Base-by-base conservation (phyloP, 2,888 invertebrate species). In the Drosophila falleni region DNA sequence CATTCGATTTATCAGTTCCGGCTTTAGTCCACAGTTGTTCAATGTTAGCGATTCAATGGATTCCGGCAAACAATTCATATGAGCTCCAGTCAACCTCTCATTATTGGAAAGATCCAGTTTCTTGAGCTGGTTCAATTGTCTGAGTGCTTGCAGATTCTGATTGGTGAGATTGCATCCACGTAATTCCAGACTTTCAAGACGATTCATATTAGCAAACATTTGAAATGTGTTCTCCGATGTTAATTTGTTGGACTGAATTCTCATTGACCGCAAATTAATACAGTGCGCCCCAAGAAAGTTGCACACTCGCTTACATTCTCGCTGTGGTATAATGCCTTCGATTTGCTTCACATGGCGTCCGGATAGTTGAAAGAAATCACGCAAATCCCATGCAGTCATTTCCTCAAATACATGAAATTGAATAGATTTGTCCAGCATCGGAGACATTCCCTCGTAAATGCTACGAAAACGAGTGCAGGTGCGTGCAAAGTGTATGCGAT, bases 401-500 rank as follows among this genome's bases (percentile, higher is more conserved):
- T 10, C 9, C 1, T 31, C 16, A 1, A 86, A 69, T 0, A 47
- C 5, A 0, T 23, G 5, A 4, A 75, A 59, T 5, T 66, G 35
- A 0, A 85, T 5, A 0, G 8, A 19, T 41, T 58, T 69, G 33
- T 89, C 71, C 15, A 80, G 16, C 0, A 50, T 11, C 15, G 62
- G 61, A 1, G 85, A 58, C 4, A 61, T 11, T n/a, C 41, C 39
- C n/a, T 62, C 29, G 13, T 90, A 83, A 3, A 83, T 19, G 0
- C 53, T 44, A 0, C 67, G 59, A 9, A 89, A 79, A 13, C 89
- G 90, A 2, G n/a, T 16, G 44, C 89, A 89, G 0, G 59, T 55
- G 6, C 87, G 77, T 0, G 87, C 78, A 35, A 87, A 87, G 15
- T 65, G 74, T 1, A 90, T 50, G 44, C 90, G 85, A 55, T 90